phyloP scores from a whole-genome alignment of 2,113 vertebrate species.

The Melanostigma gelatinosum region DNA sequence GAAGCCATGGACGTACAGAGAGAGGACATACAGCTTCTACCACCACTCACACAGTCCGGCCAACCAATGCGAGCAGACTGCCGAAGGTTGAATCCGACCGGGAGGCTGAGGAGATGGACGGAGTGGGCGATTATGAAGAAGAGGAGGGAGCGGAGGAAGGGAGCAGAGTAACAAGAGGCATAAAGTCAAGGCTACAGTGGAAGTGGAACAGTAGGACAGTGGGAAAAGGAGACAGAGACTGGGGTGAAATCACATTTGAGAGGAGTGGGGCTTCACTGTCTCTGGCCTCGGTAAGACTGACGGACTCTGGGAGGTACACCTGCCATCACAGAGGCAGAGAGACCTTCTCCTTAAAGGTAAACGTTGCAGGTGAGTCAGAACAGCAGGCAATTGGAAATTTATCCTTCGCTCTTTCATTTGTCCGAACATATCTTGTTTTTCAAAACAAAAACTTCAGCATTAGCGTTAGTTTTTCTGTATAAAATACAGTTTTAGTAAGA shows the following conservation, averaged over 20 bases:
- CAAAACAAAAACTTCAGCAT: not conserved
- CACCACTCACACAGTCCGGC: not conserved
- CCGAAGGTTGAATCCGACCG: not conserved
- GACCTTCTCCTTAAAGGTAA: conserved; percentile 70
- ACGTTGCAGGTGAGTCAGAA: conserved; percentile 71
- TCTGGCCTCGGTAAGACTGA: conserved; percentile 51
- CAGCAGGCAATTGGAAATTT: not conserved
- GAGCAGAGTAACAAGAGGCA: conserved; percentile 42
- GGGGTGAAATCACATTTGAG: conserved; percentile 4
- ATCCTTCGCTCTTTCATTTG: not conserved
- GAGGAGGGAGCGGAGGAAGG: conserved; percentile 18
- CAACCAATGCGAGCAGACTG: not conserved
- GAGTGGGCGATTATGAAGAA: conserved; percentile 14
- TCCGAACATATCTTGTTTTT: not conserved
- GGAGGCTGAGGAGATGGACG: conserved; percentile 7
- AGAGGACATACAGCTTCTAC: conserved; percentile 23
- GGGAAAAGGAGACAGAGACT: conserved; percentile 22
- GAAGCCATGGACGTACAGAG: not conserved
- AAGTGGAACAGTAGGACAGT: conserved; percentile 55
- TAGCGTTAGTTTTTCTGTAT: not conserved
- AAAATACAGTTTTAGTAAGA: not conserved
- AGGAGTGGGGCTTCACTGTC: conserved; percentile 47
- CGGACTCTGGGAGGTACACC: conserved; percentile 77
- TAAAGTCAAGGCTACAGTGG: conserved; percentile 62
- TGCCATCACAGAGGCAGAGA: conserved; percentile 70